Evolutionary conservation across 2,888 invertebrate species (phyloP), one percentile per base, ranked within the genome.

Genomic region (Eristalinus aeneus): DNA sequence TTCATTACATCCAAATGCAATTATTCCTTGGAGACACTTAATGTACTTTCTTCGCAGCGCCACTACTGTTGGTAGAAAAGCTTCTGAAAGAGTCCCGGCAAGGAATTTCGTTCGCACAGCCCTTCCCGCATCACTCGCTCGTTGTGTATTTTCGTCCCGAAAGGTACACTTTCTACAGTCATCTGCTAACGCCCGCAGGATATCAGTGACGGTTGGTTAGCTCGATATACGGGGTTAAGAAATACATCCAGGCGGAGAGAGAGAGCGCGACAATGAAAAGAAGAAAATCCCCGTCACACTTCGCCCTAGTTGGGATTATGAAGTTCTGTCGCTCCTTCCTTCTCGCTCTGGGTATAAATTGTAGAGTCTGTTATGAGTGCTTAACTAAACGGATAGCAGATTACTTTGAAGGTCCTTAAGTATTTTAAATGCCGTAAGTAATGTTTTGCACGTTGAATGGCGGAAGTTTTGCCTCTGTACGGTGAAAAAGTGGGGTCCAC

Each of bases 1-100:
- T 86, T 86, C 86, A 86, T 86, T 86, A 86, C 86, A 86, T 78
- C 74, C 82, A 86, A 86, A 86, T 82, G 86, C 86, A 86, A 86
- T 86, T 86, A 86, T 86, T 82, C 86, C 86, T 86, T 74, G 82
- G 86, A 82, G 86, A 86, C 86, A 86, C 78, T 86, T 86, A 86
- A 86, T 86, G 82, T 86, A 82, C 86, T 82, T 86, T 77, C 76
- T 72, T 77, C 61, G 58, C 63, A 27, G 23, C 23, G 56, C 56
- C 23, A 22, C 56, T 56, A 23, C 56, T 23, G 23, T 23, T 23
- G 23, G 12, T 46, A 9, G 34, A 9, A 16, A 16, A 60, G 32
- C 60, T 74, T 22, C 82, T 74, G n/a, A 46, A 65, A 64, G 58
- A 64, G 58, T 58, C 80, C 61, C n/a, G 63, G 39, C 27, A 53